Conservation (phyloP, 2,113 vertebrate species). For the Camelus bactrianus region DNA sequence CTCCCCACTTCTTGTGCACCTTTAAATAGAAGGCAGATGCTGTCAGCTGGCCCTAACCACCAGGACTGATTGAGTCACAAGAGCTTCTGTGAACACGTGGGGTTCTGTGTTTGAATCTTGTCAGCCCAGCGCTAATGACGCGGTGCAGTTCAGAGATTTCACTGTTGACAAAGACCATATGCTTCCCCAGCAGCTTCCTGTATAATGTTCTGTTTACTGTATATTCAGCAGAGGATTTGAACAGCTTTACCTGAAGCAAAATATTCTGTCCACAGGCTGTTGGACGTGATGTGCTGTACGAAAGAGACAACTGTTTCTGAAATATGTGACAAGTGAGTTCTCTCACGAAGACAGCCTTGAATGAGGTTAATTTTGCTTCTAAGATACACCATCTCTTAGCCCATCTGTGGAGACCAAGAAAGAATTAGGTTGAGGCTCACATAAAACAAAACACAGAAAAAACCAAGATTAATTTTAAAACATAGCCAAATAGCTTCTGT, state of each 20-base stretch:
- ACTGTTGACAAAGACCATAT: constrained; percentile 64
- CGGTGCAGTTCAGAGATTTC: constrained; percentile 49
- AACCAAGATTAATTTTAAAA: constrained; percentile 23
- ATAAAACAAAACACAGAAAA: constrained; percentile 22
- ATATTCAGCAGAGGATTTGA: constrained; percentile 71
- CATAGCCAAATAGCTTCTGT: background rate
- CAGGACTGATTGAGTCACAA: constrained; percentile 2
- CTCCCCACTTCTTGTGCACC: background rate
- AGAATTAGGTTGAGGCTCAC: constrained; percentile 1
- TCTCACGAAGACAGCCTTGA: constrained; percentile 3
- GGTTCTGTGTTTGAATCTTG: constrained; percentile 64
- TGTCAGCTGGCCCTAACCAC: constrained; percentile 48
- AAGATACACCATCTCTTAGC: background rate
- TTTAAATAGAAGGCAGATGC: constrained; percentile 66
- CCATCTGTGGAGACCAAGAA: background rate
- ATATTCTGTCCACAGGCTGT: constrained; percentile 32
- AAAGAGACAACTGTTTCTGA: constrained; percentile 58
- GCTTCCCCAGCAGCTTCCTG: constrained; percentile 56
- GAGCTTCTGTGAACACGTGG: background rate
- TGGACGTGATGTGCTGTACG: background rate
- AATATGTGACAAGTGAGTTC: constrained; percentile 23
- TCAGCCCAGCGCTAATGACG: background rate
- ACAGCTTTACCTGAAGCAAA: constrained; percentile 74
- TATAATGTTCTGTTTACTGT: constrained; percentile 37
- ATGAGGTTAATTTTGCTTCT: constrained; percentile 34